Evolutionary conservation across 92 coral and sea anemone species (phyloP).

Genomic region (Parazoanthus swiftii): DNA sequence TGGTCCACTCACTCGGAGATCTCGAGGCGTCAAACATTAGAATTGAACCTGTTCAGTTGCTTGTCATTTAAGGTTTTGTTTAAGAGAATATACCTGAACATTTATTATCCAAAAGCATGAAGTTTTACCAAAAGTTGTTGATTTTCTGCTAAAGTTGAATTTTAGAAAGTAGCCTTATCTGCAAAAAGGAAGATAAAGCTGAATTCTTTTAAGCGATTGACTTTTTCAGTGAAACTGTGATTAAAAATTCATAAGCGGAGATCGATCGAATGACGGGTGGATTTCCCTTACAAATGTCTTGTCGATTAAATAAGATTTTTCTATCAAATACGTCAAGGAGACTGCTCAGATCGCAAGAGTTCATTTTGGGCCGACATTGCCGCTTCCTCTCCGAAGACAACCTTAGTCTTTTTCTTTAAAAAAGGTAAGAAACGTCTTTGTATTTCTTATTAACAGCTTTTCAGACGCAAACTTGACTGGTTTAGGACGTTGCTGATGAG

Average conservation of each 20-base stretch:
- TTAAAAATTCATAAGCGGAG: conserved; percentile 33
- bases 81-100: not conserved
- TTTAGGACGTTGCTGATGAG: not conserved
- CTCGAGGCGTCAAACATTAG: conserved; percentile 5
- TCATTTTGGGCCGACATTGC: conserved; percentile 16
- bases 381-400: conserved; percentile 22
- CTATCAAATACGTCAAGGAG: conserved; percentile 67
- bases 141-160: not conserved
- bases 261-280: conserved; percentile 40
- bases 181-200: not conserved
- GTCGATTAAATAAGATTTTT: conserved; percentile 85
- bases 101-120: not conserved
- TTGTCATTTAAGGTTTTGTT: not conserved
- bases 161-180: not conserved
- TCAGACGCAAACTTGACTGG: not conserved
- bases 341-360: conserved; percentile 9
- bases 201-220: not conserved
- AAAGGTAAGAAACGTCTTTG: conserved; percentile 16
- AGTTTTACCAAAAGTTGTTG: not conserved
- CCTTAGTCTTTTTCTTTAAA: conserved; percentile 15
- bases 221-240: not conserved
- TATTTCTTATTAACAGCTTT: not conserved
- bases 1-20: not conserved
- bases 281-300: conserved; percentile 62
- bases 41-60: conserved; percentile 16